Conservation (phyloP, 2,888 invertebrate species). For the Theristus sp. region DNA sequence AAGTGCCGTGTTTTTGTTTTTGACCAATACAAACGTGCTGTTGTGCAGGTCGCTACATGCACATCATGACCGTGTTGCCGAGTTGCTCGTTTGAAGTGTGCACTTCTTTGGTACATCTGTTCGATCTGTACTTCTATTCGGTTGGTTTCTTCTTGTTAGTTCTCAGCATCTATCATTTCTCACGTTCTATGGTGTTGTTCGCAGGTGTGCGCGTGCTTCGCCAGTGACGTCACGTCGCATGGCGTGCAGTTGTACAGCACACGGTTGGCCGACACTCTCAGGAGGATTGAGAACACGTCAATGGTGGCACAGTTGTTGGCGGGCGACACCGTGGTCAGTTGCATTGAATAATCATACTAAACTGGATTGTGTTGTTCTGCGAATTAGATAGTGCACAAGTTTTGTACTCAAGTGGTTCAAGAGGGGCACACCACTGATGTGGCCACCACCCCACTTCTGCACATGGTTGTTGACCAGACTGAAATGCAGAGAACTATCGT, state of each 20-base stretch:
- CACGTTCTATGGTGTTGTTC: neutral
- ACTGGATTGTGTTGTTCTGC: too few species aligned
- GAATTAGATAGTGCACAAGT: too few species aligned
- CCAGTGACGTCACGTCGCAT: neutral
- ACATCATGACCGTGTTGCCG: conserved; percentile 69
- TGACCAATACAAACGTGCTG: neutral
- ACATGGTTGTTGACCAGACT: too few species aligned
- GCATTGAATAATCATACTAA: too few species aligned
- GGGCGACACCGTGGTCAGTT: too few species aligned
- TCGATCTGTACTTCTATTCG: conserved; percentile 59
- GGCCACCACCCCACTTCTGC: too few species aligned
- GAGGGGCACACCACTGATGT: too few species aligned
- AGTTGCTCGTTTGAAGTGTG: conserved; percentile 77
- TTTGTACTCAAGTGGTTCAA: too few species aligned
- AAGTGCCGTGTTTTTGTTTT: too few species aligned
- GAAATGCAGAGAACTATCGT: too few species aligned
- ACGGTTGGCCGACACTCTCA: neutral
- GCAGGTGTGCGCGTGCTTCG: neutral
- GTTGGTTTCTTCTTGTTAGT: neutral
- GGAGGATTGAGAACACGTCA: neutral
- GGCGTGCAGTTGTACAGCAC: neutral
- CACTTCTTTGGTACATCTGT: conserved; percentile 70
- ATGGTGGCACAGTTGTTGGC: too few species aligned
- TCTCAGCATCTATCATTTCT: neutral
- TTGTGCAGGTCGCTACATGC: conserved; percentile 61